phyloP scores from a whole-genome alignment of 1,140 invertebrate species.

The Harpegnathos saltator region DNA sequence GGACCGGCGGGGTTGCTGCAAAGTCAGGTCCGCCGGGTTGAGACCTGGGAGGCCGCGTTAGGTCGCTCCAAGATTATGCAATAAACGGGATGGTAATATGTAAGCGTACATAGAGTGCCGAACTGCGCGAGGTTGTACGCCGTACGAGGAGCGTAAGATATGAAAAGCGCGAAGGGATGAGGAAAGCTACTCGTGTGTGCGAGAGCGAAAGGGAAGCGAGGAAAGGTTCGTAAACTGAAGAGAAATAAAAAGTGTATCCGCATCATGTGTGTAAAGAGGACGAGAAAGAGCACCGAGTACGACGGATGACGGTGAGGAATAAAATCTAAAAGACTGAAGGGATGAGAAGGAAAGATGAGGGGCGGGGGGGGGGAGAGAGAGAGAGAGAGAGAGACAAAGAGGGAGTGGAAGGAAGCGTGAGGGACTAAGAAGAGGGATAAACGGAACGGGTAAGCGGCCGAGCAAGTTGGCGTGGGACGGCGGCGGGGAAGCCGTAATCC shows the following conservation, averaged over 20 bases:
- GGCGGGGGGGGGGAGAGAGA: not conserved
- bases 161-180: not conserved
- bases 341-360: not conserved
- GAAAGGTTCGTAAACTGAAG: not conserved
- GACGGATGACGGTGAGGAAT: no score
- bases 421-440: conserved; percentile 14
- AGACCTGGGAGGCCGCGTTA: not conserved
- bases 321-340: not conserved
- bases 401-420: not conserved
- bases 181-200: not conserved
- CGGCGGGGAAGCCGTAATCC: conserved; percentile 68
- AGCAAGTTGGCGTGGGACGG: conserved; percentile 41
- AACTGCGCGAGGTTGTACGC: conserved; percentile 5
- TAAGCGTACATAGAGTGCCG: conserved; percentile 9
- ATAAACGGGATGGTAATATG: conserved; percentile 71
- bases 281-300: no score
- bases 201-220: not conserved
- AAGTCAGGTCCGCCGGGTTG: conserved; percentile 15
- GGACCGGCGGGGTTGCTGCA: not conserved
- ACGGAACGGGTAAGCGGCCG: conserved; percentile 7
- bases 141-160: not conserved
- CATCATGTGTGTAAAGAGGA: not conserved
- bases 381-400: not conserved
- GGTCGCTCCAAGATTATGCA: conserved; percentile 57
- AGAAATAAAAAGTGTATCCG: not conserved